Percentiles rank a stretch among this genome's conserved stretches.
Evolutionary conservation across 2,113 vertebrate species (phyloP).

Genomic region (Turnix velox): DNA sequence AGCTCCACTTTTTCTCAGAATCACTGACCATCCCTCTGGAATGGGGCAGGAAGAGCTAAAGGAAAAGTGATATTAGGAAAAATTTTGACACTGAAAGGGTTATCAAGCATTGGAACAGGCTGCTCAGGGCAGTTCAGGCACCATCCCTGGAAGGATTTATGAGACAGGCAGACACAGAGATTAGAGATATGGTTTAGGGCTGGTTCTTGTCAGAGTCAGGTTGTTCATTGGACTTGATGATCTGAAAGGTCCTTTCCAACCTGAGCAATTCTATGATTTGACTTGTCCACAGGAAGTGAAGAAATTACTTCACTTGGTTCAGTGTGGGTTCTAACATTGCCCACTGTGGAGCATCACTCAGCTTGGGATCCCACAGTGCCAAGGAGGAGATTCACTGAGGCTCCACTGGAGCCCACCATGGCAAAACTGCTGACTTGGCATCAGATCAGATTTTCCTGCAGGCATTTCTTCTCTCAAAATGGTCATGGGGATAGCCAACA

Average conservation of each 20-base stretch:
- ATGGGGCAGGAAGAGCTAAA: not conserved
- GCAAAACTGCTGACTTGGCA: not conserved
- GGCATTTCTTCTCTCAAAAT: not conserved
- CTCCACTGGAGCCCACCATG: not conserved
- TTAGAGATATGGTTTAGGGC: too few species aligned
- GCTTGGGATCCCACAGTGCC: not conserved
- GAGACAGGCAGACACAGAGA: too few species aligned
- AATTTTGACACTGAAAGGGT: too few species aligned
- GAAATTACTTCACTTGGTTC: too few species aligned
- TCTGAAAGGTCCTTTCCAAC: too few species aligned
- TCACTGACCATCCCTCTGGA: not conserved
- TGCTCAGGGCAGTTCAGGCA: too few species aligned
- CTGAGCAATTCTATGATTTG: rapidly evolving
- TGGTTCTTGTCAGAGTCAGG: too few species aligned
- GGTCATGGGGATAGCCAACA: not conserved
- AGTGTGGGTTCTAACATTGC: not conserved
- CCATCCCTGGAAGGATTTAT: too few species aligned
- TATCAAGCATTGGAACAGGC: too few species aligned
- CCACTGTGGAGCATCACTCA: not conserved
- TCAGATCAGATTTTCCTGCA: not conserved
- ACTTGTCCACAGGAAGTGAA: too few species aligned
- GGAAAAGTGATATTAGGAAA: not conserved
- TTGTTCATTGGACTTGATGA: too few species aligned
- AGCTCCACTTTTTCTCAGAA: not conserved
- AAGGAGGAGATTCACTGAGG: rapidly evolving